Percentiles rank a stretch among this genome's conserved stretches.
These are phyloP conservation scores for Microhierax caerulescens DNA, from an alignment of 2,797 vertebrate genomes.

Conservation along the genomic window DNA sequence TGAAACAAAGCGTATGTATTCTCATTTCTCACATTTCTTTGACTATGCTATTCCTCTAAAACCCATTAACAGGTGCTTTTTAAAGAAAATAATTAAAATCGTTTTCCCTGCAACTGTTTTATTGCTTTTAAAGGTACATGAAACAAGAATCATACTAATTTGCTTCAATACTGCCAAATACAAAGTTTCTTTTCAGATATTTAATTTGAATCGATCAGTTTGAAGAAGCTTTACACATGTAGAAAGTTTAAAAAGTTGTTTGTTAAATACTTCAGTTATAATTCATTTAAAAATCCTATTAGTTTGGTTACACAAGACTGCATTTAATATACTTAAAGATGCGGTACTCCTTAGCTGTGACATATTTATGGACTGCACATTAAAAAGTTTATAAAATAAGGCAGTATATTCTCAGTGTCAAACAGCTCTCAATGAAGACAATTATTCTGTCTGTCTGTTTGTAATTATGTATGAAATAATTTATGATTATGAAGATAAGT, in stretches of 20 bases:
- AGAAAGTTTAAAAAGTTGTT: conserved; percentile 76
- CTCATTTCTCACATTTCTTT: background rate
- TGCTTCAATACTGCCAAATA: conserved; percentile 7
- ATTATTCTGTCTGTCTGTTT: conserved; percentile 74
- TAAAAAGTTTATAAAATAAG: conserved; percentile 78
- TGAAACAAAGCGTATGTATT: background rate
- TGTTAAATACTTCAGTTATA: conserved; percentile 73
- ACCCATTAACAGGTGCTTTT: background rate
- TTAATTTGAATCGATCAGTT: conserved; percentile 59
- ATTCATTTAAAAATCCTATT: conserved; percentile 82
- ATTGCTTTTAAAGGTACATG: background rate
- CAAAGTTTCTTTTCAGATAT: conserved; percentile 9
- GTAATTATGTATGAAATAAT: conserved; percentile 76
- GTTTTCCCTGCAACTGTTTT: background rate
- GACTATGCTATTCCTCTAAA: background rate
- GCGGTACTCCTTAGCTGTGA: conserved; percentile 72
- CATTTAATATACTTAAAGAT: conserved; percentile 80
- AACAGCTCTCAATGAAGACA: conserved; percentile 68
- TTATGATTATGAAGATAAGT: conserved; percentile 73
- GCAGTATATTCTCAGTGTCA: conserved; percentile 75
- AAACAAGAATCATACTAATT: background rate
- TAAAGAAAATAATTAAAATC: background rate
- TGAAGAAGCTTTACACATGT: conserved; percentile 66
- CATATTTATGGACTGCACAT: conserved; percentile 76
- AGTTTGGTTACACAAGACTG: conserved; percentile 82